phyloP scores from a whole-genome alignment of 2,797 vertebrate genomes.

The Falco novaeseelandiae region DNA sequence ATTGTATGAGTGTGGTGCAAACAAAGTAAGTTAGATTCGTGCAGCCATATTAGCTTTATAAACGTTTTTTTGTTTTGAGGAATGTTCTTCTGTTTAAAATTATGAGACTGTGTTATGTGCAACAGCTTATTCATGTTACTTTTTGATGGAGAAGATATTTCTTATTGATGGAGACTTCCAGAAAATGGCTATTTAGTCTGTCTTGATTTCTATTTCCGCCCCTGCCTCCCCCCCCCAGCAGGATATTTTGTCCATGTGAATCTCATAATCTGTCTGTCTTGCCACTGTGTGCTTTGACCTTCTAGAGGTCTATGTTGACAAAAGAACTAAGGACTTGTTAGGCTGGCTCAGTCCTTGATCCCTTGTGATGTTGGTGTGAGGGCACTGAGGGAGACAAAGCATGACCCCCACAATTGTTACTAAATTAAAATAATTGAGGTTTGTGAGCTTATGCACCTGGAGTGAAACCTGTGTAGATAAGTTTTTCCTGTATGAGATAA shows the following conservation, averaged over 20 bases:
- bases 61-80: neutral
- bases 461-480: neutral
- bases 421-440: neutral
- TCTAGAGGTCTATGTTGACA: neutral
- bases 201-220: neutral
- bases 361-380: neutral
- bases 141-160: neutral
- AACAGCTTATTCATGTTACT: neutral
- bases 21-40: neutral
- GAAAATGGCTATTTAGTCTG: neutral
- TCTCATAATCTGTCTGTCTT: neutral
- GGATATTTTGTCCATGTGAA: neutral
- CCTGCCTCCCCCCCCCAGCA: neutral
- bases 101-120: neutral
- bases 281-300: neutral
- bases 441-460: neutral
- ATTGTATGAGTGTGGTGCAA: neutral
- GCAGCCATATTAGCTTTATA: neutral
- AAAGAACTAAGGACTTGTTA: neutral
- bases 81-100: neutral
- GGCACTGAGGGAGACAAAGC: neutral
- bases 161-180: neutral
- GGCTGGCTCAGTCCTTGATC: neutral
- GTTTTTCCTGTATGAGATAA: neutral
- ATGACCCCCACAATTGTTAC: neutral